These are phyloP conservation scores for Xestia rhomboidea DNA, from an alignment of 2,888 invertebrate genomes.

Conservation along the genomic window DNA sequence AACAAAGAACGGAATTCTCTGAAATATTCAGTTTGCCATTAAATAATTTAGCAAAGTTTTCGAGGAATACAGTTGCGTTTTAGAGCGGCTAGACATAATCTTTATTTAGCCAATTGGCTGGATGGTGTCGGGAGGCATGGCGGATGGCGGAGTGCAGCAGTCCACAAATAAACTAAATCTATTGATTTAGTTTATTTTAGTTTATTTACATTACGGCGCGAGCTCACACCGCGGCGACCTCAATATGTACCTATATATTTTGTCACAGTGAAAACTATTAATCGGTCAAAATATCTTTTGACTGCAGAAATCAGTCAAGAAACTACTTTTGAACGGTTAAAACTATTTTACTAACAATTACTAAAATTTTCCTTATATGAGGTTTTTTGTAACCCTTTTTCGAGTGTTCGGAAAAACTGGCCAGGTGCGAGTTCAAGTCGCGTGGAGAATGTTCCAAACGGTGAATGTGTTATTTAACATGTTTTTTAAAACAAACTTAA, in stretches of 20 bases:
- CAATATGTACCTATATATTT: constrained; percentile 45
- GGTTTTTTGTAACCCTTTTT: not conserved
- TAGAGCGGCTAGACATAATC: constrained; percentile 55
- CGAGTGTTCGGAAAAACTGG: not conserved
- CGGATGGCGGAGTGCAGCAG: constrained; percentile 72
- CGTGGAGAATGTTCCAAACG: not conserved
- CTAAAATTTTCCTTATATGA: not conserved
- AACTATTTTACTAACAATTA: not conserved
- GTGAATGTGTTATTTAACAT: not conserved
- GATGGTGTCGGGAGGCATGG: constrained; percentile 63
- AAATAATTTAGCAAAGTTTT: constrained; percentile 48
- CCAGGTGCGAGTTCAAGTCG: not conserved
- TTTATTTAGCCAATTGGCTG: constrained; percentile 69
- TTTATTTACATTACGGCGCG: constrained; percentile 68
- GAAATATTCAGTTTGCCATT: constrained; percentile 34
- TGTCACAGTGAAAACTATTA: not conserved
- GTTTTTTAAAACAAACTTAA: not conserved
- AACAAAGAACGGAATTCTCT: constrained; percentile 33
- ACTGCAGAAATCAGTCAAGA: not conserved
- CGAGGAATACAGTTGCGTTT: constrained; percentile 30
- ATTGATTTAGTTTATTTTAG: too few relatives aligned
- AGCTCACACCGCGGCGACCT: constrained; percentile 66
- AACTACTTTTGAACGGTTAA: not conserved
- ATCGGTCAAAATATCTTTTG: not conserved
- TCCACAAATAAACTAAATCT: constrained; percentile 85